phyloP scores from a whole-genome alignment of 1,140 invertebrate genomes.

The Nautilus pompilius region DNA sequence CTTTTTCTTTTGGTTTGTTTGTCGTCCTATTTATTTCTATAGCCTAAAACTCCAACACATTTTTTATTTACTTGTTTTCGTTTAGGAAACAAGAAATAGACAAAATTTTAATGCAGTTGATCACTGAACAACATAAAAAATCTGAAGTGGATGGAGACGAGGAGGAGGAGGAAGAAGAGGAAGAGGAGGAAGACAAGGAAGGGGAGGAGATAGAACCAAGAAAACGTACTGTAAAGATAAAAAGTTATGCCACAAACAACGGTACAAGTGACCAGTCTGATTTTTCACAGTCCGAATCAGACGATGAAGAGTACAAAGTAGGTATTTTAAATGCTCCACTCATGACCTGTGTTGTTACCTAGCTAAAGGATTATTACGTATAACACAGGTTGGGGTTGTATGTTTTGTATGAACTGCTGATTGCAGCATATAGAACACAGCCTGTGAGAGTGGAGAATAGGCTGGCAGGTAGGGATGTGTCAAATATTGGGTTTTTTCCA shows the following conservation, averaged over 20 bases:
- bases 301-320: too few species aligned
- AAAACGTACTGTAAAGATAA: neutral
- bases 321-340: too few species aligned
- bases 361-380: too few species aligned
- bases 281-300: too few species aligned
- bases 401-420: too few species aligned
- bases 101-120: neutral
- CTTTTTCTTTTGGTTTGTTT: neutral
- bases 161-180: neutral
- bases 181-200: neutral
- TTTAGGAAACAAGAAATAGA: slow-evolving; percentile 2
- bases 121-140: neutral
- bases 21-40: neutral
- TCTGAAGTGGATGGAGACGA: neutral
- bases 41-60: neutral
- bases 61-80: neutral
- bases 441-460: too few species aligned
- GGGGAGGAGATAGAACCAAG: neutral
- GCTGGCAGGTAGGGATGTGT: too few species aligned
- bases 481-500: too few species aligned
- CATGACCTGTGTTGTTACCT: too few species aligned
- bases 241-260: neutral
- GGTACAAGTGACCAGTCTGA: neutral
- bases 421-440: too few species aligned
- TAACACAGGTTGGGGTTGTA: too few species aligned